These are phyloP conservation scores for Gerris buenoi DNA, from an alignment of 1,140 invertebrate species.

Conservation along the genomic window DNA sequence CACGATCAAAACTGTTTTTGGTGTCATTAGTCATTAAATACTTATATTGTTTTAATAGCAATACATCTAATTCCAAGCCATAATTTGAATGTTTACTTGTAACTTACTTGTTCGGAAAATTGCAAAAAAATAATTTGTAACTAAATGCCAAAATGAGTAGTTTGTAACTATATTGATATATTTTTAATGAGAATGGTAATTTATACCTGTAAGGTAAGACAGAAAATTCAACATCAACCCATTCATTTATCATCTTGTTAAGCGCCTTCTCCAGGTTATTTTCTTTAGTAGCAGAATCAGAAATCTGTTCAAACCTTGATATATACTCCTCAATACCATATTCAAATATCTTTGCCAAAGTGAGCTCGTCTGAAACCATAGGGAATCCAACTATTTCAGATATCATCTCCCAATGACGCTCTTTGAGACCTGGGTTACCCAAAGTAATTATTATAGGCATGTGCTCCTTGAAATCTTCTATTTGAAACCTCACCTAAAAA, in stretches of 20 bases:
- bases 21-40: too few species aligned
- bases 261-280: slow-evolving; percentile 81
- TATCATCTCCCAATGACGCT: slow-evolving; percentile 88
- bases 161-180: too few species aligned
- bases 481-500: slow-evolving; percentile 50
- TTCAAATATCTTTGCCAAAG: slow-evolving; percentile 80
- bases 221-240: slow-evolving; percentile 71
- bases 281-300: slow-evolving; percentile 89
- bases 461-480: slow-evolving; percentile 80
- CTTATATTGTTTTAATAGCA: too few species aligned
- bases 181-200: too few species aligned
- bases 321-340: slow-evolving; percentile 83
- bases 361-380: slow-evolving; percentile 63
- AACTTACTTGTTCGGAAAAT: too few species aligned
- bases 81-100: too few species aligned
- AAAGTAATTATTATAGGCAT: slow-evolving; percentile 81
- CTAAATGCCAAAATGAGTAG: too few species aligned
- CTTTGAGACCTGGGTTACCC: slow-evolving; percentile 85
- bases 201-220: slow-evolving; percentile 46
- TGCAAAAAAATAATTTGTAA: too few species aligned
- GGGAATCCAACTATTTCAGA: slow-evolving; percentile 90
- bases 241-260: slow-evolving; percentile 82
- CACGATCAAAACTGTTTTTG: too few species aligned
- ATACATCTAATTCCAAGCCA: too few species aligned
- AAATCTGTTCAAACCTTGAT: slow-evolving; percentile 79